Base-by-base conservation (phyloP, 2,797 vertebrate genomes). In the Silurus lanzhouensis region DNA sequence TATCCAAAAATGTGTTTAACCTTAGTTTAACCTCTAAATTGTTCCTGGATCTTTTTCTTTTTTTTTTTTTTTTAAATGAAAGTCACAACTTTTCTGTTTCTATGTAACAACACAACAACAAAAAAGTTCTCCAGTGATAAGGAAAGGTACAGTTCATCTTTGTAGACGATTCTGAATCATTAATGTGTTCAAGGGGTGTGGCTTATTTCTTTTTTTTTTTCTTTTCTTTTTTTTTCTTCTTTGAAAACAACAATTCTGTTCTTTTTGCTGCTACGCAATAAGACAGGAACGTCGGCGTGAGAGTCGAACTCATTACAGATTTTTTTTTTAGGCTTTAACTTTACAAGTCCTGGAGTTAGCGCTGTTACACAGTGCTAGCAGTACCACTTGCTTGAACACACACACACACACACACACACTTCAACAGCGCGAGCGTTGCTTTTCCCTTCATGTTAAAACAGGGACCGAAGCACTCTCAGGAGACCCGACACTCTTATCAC, bases 261-360 rank as follows among this genome's bases (percentile, higher is more conserved):
- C 19, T 85, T 85, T 82, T 86, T 82, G 72, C 80, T 83, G 81
- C 75, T 83, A 74, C 66, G 81, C 75, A 83, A 83, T 66, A 74
- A 79, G 67, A 86, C 85, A 71, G 27, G 22, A 72, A 67, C 25
- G 66, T 60, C 60, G n/a, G 31, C 10, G 6, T 52, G 48, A 10
- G 48, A 3, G 10, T 82, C 20, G 48, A 68, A 15, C 14, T 80
- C 10, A 46, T 82, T 82, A 46, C 31, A 17, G 38, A 71, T 44
- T 58, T 15, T 83, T 83, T 38, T 58, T 14, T 86, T 72, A 38
- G 22, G 19, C 5, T 83, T 71, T 70, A 66, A 82, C 72, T 70
- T 63, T 64, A 72, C 63, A 19, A 64, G 63, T 71, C 12, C 14
- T 44, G 46, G 64, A 78, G 74, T 71, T 71, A 57, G 44, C 79